phyloP scores from a whole-genome alignment of 2,113 vertebrate genomes.

The Tragelaphus imberbis region DNA sequence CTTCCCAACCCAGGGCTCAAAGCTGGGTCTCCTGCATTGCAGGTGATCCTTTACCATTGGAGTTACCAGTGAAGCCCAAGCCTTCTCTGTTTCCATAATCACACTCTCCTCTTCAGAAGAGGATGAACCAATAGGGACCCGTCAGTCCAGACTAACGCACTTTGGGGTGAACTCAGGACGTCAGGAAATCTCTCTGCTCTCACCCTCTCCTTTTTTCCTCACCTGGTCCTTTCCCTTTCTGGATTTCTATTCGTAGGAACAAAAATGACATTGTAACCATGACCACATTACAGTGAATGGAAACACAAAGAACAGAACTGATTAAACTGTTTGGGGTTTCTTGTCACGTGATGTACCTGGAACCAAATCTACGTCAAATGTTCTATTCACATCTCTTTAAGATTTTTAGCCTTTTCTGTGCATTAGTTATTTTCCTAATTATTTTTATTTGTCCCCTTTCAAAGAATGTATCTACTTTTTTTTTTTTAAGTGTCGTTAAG shows the following conservation, averaged over 20 bases:
- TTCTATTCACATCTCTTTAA: not conserved
- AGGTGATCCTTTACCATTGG: fast-evolving
- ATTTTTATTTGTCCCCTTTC: not conserved
- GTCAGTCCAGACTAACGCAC: not conserved
- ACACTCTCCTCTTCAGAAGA: not conserved
- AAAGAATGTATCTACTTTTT: not conserved
- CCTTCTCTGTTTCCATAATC: not conserved
- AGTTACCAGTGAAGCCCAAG: not conserved
- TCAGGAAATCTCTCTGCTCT: not conserved
- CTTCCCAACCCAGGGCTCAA: not conserved
- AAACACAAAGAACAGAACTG: constrained; percentile 66
- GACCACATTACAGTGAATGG: constrained; percentile 38
- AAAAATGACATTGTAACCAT: constrained; percentile 5
- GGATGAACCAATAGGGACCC: not conserved
- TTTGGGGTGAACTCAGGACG: not conserved
- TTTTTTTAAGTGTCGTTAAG: no score
- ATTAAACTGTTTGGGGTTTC: constrained; percentile 48
- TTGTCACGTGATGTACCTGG: not conserved
- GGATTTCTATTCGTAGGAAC: not conserved
- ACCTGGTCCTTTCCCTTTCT: not conserved
- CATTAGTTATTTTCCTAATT: not conserved
- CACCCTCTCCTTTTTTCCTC: not conserved
- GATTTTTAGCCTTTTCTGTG: not conserved
- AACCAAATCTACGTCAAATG: not conserved
- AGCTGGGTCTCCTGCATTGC: not conserved